Percentiles rank a stretch among this genome's conserved stretches.
Evolutionary conservation across 2,888 invertebrate species (phyloP).

Genomic region (Barypeithes pellucidus): DNA sequence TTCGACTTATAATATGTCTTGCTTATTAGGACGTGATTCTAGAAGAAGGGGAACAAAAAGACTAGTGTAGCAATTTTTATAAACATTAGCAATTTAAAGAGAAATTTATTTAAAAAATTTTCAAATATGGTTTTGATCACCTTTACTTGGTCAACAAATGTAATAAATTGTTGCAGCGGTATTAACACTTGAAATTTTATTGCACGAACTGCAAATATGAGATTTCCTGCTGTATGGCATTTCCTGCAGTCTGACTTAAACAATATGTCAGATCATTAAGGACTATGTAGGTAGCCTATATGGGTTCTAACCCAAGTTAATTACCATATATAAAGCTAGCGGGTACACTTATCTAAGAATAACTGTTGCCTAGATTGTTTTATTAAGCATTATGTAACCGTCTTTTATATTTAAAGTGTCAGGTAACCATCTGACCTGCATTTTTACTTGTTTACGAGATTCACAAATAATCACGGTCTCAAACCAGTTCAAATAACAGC

Average conservation of each 20-base stretch:
- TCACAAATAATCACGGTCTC: neutral
- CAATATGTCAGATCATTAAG: constrained; percentile 9
- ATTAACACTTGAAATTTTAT: constrained; percentile 26
- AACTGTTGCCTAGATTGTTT: neutral
- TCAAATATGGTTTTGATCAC: neutral
- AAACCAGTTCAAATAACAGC: constrained; percentile 20
- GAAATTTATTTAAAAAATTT: no score
- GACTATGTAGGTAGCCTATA: constrained; percentile 24
- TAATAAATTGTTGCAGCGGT: constrained; percentile 15
- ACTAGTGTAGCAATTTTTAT: no score
- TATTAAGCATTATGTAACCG: constrained; percentile 8
- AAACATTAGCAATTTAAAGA: no score
- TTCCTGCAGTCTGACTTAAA: neutral
- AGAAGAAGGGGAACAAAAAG: neutral
- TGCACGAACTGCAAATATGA: constrained; percentile 20
- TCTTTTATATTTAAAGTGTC: constrained; percentile 5
- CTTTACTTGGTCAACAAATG: neutral
- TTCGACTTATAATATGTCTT: neutral
- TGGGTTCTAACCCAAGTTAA: constrained; percentile 11
- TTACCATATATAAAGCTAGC: neutral
- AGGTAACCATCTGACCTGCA: constrained; percentile 1
- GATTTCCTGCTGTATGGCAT: constrained; percentile 25
- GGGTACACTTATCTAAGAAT: constrained; percentile 2
- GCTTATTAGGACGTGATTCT: neutral
- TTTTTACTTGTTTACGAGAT: constrained; percentile 14